These are phyloP conservation scores for Neria commutata DNA, from an alignment of 2,888 invertebrate species.

Conservation along the genomic window DNA sequence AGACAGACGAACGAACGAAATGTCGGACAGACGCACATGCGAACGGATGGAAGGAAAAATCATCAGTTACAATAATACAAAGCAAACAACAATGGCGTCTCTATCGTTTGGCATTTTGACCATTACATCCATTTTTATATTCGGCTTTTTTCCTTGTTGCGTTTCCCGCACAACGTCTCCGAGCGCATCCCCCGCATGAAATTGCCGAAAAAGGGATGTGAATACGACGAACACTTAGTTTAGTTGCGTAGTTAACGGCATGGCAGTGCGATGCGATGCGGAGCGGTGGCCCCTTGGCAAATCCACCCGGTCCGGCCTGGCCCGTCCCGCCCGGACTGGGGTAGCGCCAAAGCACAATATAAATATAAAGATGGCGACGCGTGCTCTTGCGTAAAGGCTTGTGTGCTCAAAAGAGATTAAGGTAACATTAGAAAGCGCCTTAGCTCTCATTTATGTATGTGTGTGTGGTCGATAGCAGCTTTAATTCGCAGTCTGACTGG, in stretches of 20 bases:
- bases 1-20: constrained; percentile 9
- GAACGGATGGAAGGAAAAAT: constrained; percentile 41
- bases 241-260: constrained; percentile 15
- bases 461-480: not conserved
- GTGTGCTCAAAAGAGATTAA: too few relatives aligned
- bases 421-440: too few relatives aligned
- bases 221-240: constrained; percentile 1
- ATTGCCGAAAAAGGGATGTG: not conserved
- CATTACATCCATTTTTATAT: constrained; percentile 52
- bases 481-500: not conserved
- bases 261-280: too few relatives aligned
- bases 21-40: constrained; percentile 1
- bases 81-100: constrained; percentile 47
- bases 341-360: constrained; percentile 6
- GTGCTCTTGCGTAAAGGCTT: not conserved
- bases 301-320: too few relatives aligned
- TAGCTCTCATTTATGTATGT: not conserved
- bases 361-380: not conserved
- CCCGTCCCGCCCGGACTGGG: not conserved
- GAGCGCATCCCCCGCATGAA: not conserved
- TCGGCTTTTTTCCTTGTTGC: constrained; percentile 29
- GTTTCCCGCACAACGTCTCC: constrained; percentile 24
- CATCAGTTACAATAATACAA: constrained; percentile 43
- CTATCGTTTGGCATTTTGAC: constrained; percentile 55
- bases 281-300: too few relatives aligned